phyloP scores from a whole-genome alignment of 2,113 vertebrate genomes.

The Microtus oregoni region DNA sequence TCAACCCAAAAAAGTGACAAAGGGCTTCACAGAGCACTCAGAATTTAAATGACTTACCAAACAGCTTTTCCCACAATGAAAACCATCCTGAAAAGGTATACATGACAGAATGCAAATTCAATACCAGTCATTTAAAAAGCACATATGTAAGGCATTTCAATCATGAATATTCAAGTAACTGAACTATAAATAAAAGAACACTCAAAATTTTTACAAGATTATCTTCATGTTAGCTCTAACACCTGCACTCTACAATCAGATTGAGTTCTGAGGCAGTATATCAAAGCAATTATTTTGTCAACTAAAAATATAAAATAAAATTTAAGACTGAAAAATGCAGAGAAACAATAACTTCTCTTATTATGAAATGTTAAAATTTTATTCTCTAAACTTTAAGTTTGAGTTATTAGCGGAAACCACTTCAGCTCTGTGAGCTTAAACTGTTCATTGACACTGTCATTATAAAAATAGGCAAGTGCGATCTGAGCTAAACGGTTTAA shows the following conservation, averaged over 20 bases:
- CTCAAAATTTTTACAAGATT: constrained; percentile 38
- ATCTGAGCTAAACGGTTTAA: neutral
- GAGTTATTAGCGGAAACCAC: constrained; percentile 18
- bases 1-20: neutral
- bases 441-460: neutral
- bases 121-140: neutral
- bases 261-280: neutral
- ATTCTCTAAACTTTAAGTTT: constrained; percentile 20
- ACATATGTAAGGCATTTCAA: neutral
- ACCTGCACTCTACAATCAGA: neutral
- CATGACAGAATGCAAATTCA: neutral
- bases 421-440: neutral
- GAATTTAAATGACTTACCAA: neutral
- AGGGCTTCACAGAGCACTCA: neutral
- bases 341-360: neutral
- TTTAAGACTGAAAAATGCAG: neutral
- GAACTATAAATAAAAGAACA: neutral
- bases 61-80: neutral
- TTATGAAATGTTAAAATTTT: neutral
- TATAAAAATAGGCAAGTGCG: neutral
- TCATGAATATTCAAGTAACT: constrained; percentile 5
- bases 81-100: neutral
- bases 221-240: neutral
- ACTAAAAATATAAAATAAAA: neutral
- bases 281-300: neutral